These are phyloP conservation scores for Trichonephila clavata DNA, from an alignment of 1,140 invertebrate genomes.

Conservation along the genomic window DNA sequence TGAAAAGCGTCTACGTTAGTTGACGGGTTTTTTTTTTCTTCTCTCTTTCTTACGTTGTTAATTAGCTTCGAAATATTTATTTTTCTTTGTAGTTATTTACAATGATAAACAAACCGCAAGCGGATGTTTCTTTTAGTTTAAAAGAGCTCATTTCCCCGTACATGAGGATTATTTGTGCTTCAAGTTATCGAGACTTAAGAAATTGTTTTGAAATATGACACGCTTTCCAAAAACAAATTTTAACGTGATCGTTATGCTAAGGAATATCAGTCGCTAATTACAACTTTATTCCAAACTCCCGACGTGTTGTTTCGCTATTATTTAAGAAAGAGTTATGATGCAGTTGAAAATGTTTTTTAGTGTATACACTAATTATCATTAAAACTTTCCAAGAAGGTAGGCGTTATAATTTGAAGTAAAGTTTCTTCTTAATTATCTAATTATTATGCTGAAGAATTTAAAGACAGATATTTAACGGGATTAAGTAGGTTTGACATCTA, in stretches of 20 bases:
- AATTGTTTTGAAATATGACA: constrained; percentile 49
- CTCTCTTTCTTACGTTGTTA: constrained; percentile 2
- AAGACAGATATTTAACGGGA: constrained; percentile 48
- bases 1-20: background rate
- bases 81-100: constrained; percentile 33
- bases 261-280: constrained; percentile 51
- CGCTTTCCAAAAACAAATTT: constrained; percentile 26
- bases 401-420: constrained; percentile 43
- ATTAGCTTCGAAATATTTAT: constrained; percentile 57
- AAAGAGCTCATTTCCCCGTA: constrained; percentile 35
- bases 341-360: constrained; percentile 51
- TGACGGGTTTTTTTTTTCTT: background rate
- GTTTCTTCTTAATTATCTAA: constrained; percentile 58
- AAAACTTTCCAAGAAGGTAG: constrained; percentile 40
- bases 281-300: constrained; percentile 33
- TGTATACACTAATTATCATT: constrained; percentile 45
- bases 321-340: constrained; percentile 36
- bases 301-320: constrained; percentile 8
- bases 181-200: constrained; percentile 22
- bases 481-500: constrained; percentile 35
- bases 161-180: constrained; percentile 35
- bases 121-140: constrained; percentile 18
- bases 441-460: constrained; percentile 39
- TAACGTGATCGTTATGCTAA: constrained; percentile 37
- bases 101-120: constrained; percentile 50